phyloP scores from a whole-genome alignment of 2,113 vertebrate species.

The Tiliqua scincoides region DNA sequence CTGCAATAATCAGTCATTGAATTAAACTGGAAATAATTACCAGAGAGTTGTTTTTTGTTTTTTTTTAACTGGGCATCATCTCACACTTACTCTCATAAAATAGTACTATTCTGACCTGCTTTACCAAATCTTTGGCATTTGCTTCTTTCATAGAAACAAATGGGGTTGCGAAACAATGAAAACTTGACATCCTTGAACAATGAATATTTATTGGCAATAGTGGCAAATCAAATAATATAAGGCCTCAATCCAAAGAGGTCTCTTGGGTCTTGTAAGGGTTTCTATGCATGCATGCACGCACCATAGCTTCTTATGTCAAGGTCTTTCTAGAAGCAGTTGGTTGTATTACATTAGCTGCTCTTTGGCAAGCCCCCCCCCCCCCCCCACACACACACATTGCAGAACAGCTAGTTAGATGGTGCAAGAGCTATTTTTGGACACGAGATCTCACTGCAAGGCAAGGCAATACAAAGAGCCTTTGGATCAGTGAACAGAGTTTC shows the following conservation, averaged over 20 bases:
- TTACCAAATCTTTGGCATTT: rapidly evolving
- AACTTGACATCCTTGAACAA: neutral
- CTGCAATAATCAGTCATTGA: neutral
- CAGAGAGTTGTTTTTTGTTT: neutral
- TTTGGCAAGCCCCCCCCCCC: neutral
- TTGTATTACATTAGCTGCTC: neutral
- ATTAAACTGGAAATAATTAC: slow-evolving; percentile 33
- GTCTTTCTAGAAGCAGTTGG: neutral
- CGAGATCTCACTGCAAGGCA: neutral
- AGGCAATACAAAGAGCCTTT: no score
- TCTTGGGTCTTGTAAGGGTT: neutral
- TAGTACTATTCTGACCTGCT: neutral
- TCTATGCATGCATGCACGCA: neutral
- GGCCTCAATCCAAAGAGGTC: neutral
- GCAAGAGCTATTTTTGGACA: neutral
- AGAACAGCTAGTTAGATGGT: neutral
- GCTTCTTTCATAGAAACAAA: neutral
- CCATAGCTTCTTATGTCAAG: neutral
- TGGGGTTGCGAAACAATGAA: neutral
- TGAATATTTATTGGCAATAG: neutral
- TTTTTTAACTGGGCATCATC: neutral
- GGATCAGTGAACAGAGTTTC: neutral
- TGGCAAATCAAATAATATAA: rapidly evolving
- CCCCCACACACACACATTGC: no score
- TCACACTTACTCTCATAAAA: neutral